Evolutionary conservation across 2,797 vertebrate species (phyloP).

Genomic region (Macrochelys suwanniensis): DNA sequence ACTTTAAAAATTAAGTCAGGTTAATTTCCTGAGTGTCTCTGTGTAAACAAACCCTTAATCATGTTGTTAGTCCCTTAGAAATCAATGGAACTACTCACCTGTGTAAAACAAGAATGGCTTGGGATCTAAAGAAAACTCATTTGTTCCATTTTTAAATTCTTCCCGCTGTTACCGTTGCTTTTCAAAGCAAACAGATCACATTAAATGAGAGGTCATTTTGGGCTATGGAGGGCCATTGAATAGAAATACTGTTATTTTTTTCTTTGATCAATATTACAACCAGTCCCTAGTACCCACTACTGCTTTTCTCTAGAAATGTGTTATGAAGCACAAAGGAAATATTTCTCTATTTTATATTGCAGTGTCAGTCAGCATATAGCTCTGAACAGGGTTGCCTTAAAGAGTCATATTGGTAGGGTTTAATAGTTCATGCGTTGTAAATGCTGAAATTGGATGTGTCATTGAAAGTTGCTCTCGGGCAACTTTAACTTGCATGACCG

Average conservation of each 20-base stretch:
- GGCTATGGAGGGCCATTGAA: neutral
- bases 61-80: neutral
- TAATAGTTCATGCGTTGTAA: constrained; percentile 70
- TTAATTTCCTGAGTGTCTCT: neutral
- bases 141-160: neutral
- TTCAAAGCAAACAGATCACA: neutral
- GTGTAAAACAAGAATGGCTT: neutral
- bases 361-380: constrained; percentile 47
- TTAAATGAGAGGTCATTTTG: neutral
- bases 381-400: constrained; percentile 36
- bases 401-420: constrained; percentile 39
- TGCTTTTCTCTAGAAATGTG: constrained; percentile 28
- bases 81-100: neutral
- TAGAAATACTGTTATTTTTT: neutral
- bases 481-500: constrained; percentile 50
- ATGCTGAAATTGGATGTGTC: constrained; percentile 63
- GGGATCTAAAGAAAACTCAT: neutral
- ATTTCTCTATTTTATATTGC: neutral
- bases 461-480: constrained; percentile 66
- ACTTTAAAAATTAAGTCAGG: neutral
- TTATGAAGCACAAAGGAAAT: constrained; percentile 48
- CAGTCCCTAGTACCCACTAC: neutral
- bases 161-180: rapidly evolving
- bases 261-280: neutral
- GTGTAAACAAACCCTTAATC: neutral